Evolutionary conservation across 1,140 invertebrate genomes (phyloP), one percentile per base, ranked within the genome.

Genomic region (Paracyclopina nana): DNA sequence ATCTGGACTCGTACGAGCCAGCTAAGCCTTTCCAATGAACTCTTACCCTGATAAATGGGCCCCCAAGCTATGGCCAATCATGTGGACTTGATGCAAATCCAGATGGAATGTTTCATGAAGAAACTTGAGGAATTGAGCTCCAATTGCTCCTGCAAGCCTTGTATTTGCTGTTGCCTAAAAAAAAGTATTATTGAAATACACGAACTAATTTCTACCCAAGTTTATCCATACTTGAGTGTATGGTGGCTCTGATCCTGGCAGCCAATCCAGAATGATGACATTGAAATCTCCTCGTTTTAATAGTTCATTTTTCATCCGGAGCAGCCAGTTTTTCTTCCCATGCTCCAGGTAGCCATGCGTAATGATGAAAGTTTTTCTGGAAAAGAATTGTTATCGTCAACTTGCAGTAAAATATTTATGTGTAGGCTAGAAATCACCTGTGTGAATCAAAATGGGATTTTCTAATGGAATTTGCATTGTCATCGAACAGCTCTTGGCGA

Each of bases 161-260:
- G n/a, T n/a, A n/a, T n/a, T n/a, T n/a, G n/a, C n/a, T n/a, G n/a
- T 31, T 31, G 29, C 8, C 14, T 31, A 9, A 31, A 31, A 31
- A 31, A 31, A 31, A 31, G 29, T 31, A 31, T 31, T 14, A n/a
- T n/a, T n/a, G n/a, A n/a, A n/a, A n/a, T n/a, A n/a, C n/a, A n/a
- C n/a, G n/a, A n/a, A n/a, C n/a, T n/a, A n/a, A n/a, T n/a, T n/a
- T n/a, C n/a, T n/a, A n/a, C n/a, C n/a, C n/a, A n/a, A n/a, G n/a
- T n/a, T n/a, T n/a, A n/a, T n/a, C n/a, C n/a, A n/a, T n/a, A n/a
- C 34, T 38, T 90, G 84, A 0, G 80, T 78, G 59, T 91, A 91
- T 0, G 84, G 84, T 1, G 84, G 84, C 46, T 75, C 74, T 0
- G 83, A 80, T 0, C 82, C 86, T 28, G 70, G 72, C 29, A 78